Base-by-base conservation (phyloP, 1,140 invertebrate species). In the Meloidogyne floridensis region DNA sequence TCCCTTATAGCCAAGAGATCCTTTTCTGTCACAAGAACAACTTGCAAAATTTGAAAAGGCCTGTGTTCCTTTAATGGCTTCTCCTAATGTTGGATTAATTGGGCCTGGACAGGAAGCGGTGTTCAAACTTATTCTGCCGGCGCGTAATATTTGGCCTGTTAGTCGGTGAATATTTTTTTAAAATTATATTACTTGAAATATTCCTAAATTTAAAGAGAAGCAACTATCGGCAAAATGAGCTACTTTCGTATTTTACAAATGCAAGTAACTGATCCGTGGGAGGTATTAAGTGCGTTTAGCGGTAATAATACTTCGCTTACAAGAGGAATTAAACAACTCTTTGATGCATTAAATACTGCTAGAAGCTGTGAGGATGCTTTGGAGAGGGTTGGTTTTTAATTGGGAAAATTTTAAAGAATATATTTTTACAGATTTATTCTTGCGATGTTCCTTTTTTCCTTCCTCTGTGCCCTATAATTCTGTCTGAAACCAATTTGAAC, bases 241-340 rank as follows among this genome's bases (percentile, higher is more conserved):
- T 65, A 65, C n/a, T n/a, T 65, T 65, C 59, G 59, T 65, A 65
- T 65, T n/a, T n/a, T 65, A n/a, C 59, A 65, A 18, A n/a, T 65
- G n/a, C 59, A 65, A n/a, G 59, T 65, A 15, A 65, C 15, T 65
- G 59, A 65, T 65, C 59, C 59, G n/a, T 65, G 15, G 59, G 59
- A 65, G 7, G 59, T 65, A 6, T 65, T 65, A 65, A 65, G 59
- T 65, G 15, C 15, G 6, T 65, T 65, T 65, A 65, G 59, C 10
- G 59, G 59, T 65, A 6, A n/a, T n/a, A n/a, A 65, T 65, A 5
- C 13, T 65, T 15, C 15, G 10, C 59, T 65, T n/a, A n/a, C 2
- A 65, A 65, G 15, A 65, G 59, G 59, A 65, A 65, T 65, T n/a
- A 65, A 15, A 18, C 59, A 65, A n/a, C n/a, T 65, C 2, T 65